Conservation (phyloP, 2,797 vertebrate genomes). For the Mus spretus region DNA sequence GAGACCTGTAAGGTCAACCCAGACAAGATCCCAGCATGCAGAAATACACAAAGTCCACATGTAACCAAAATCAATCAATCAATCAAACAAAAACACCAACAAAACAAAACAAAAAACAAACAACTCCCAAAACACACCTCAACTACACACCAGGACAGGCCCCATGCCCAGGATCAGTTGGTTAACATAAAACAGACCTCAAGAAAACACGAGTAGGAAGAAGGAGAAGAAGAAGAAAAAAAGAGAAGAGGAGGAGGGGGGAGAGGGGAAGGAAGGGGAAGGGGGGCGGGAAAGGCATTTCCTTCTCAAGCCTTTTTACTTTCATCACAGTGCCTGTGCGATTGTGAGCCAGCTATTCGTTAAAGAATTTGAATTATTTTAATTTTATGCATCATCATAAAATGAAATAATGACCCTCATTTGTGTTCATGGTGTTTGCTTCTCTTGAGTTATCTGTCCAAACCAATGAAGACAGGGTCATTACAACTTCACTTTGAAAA, state of each 20-base stretch:
- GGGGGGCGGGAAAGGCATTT: not conserved
- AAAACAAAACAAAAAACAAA: too few species aligned
- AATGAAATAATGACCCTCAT: not conserved
- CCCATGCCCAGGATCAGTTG: not conserved
- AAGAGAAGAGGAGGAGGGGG: not conserved
- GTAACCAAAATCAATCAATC: not conserved
- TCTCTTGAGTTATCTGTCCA: not conserved
- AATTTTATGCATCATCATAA: not conserved
- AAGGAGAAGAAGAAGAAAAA: too few species aligned
- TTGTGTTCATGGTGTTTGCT: too few species aligned
- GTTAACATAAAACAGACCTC: not conserved
- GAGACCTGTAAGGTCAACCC: not conserved
- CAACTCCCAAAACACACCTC: too few species aligned
- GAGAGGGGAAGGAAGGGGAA: not conserved
- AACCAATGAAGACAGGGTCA: not conserved
- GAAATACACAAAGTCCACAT: not conserved
- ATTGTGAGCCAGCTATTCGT: not conserved
- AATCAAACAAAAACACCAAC: too few species aligned
- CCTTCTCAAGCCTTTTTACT: not conserved
- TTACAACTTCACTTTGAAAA: not conserved
- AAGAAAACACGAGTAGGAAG: not conserved
- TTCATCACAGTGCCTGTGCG: not conserved
- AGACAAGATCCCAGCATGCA: not conserved
- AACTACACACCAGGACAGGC: not conserved
- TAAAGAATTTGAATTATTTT: not conserved